Percentiles rank a stretch among this genome's conserved stretches.
Conservation (phyloP, 2,797 vertebrate genomes). For the Ctenosaura bakeri region DNA sequence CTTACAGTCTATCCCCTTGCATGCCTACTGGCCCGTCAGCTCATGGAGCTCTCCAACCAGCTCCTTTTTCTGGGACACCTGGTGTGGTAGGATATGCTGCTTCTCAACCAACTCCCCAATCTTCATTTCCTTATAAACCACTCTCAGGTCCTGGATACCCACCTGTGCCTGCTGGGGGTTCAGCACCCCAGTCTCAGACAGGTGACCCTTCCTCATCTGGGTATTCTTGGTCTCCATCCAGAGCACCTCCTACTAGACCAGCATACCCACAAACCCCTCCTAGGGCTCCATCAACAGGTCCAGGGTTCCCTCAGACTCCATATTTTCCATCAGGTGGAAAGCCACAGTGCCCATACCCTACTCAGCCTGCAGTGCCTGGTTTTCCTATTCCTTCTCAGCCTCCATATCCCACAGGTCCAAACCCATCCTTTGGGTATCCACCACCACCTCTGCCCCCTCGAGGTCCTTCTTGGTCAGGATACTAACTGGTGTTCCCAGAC, state of each 20-base stretch:
- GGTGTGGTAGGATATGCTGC: rapidly evolving
- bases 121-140: slow-evolving; percentile 48
- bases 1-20: slow-evolving; percentile 74
- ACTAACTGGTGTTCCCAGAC: slow-evolving; percentile 51
- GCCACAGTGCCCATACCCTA: slow-evolving; percentile 84
- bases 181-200: rapidly evolving
- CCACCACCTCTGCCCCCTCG: slow-evolving; percentile 49
- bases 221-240: slow-evolving; percentile 78
- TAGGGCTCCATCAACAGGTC: slow-evolving; percentile 46
- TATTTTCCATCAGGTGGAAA: slow-evolving; percentile 55
- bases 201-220: background rate
- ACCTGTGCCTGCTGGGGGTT: background rate
- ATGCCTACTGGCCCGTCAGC: slow-evolving; percentile 65
- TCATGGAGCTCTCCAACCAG: slow-evolving; percentile 72
- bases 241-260: background rate
- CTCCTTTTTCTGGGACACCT: slow-evolving; percentile 77
- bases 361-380: slow-evolving; percentile 82
- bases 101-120: slow-evolving; percentile 61
- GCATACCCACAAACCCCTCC: slow-evolving; percentile 47
- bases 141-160: slow-evolving; percentile 57
- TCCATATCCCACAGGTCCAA: slow-evolving; percentile 58
- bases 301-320: slow-evolving; percentile 64
- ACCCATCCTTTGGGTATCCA: slow-evolving; percentile 72
- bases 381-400: slow-evolving; percentile 68
- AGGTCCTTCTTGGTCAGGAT: slow-evolving; percentile 76